Conservation (phyloP, 2,888 invertebrate genomes). For the Melanophora roralis region DNA sequence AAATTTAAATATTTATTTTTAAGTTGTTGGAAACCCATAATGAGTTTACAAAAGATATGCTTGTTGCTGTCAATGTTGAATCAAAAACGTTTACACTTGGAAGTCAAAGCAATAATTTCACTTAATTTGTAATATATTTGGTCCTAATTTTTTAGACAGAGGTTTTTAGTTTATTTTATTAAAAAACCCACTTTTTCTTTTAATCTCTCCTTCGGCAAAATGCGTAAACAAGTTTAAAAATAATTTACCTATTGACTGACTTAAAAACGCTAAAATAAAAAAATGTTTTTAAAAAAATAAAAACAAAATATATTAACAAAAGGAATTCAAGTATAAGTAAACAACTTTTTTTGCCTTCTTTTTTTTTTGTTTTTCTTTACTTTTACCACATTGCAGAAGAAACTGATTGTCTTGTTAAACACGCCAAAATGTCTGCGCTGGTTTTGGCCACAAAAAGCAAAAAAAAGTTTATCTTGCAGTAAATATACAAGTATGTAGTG, state of each 20-base stretch:
- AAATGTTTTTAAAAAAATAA: background rate
- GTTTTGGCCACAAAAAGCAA: conserved; percentile 1
- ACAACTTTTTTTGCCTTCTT: conserved; percentile 27
- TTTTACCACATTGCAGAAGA: conserved; percentile 16
- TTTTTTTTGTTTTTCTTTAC: background rate
- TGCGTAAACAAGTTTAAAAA: background rate
- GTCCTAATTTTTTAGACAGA: too few species aligned
- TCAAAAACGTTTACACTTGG: too few species aligned
- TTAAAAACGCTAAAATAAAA: conserved; percentile 1
- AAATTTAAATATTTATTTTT: too few species aligned
- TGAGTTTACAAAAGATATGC: too few species aligned
- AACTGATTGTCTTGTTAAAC: conserved; percentile 30
- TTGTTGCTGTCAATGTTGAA: too few species aligned
- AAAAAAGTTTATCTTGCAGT: conserved; percentile 35
- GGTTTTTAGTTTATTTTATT: too few species aligned
- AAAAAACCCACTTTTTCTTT: too few species aligned
- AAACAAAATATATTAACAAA: background rate
- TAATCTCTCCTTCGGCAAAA: background rate
- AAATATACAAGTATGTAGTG: background rate
- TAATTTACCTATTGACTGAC: background rate
- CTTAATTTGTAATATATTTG: too few species aligned
- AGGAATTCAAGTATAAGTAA: conserved; percentile 34
- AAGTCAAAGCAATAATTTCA: too few species aligned
- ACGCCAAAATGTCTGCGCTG: conserved; percentile 53
- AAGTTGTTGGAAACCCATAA: too few species aligned